phyloP scores from a whole-genome alignment of 2,113 vertebrate species.

The Plecturocebus donacophilus region DNA sequence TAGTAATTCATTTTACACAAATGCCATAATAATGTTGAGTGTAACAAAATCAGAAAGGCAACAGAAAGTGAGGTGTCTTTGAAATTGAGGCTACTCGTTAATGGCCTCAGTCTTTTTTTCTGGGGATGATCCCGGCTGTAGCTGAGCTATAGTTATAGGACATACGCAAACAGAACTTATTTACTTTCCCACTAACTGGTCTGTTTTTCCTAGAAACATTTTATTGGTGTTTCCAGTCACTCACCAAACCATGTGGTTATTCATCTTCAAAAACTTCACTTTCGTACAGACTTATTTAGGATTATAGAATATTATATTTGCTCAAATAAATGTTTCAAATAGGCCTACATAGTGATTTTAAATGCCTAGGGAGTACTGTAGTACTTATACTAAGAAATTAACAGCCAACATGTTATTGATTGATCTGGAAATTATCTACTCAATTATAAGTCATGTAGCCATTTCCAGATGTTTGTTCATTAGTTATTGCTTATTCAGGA shows the following conservation, averaged over 20 bases:
- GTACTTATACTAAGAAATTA: constrained; percentile 43
- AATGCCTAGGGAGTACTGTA: constrained; percentile 36
- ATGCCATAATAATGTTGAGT: neutral
- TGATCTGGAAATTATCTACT: constrained; percentile 69
- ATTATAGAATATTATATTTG: neutral
- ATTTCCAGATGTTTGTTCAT: constrained; percentile 77
- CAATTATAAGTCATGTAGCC: constrained; percentile 63
- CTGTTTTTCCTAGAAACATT: neutral
- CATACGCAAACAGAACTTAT: neutral
- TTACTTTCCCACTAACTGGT: neutral
- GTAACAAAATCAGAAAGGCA: neutral
- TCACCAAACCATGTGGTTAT: neutral
- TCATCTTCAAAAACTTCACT: neutral
- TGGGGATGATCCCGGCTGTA: neutral
- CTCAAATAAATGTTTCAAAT: neutral
- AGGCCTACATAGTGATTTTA: neutral
- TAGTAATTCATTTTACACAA: constrained; percentile 40
- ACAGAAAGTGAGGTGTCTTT: neutral
- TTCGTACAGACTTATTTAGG: neutral
- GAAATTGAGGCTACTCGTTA: neutral
- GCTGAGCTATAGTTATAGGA: neutral
- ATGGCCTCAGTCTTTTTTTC: neutral
- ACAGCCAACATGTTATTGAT: constrained; percentile 37
- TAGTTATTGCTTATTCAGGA: constrained; percentile 77
- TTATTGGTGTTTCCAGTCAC: neutral